Evolutionary conservation across 2,113 vertebrate genomes (phyloP).

Genomic region (Syngnathus floridae): DNA sequence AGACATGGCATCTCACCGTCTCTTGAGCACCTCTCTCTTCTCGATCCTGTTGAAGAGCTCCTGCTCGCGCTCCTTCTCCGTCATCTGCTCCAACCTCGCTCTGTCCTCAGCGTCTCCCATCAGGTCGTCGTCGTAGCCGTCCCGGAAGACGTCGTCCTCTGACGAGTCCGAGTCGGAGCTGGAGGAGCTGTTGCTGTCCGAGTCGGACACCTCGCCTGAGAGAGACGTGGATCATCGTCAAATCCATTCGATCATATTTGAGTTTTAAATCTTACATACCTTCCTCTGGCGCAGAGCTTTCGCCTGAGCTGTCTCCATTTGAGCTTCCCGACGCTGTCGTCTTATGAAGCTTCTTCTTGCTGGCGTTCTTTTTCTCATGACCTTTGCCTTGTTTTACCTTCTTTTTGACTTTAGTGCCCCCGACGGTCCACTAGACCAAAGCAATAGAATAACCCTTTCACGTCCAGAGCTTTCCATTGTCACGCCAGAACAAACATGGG

Average conservation of each 20-base stretch:
- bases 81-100: conserved; percentile 96
- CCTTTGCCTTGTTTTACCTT: conserved; percentile 87
- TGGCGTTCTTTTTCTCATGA: conserved; percentile 83
- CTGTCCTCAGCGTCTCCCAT: conserved; percentile 98
- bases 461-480: neutral
- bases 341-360: conserved; percentile 85
- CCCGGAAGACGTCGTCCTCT: conserved; percentile 93
- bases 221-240: neutral
- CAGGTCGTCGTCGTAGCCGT: conserved; percentile 93
- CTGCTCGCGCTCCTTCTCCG: conserved; percentile 94
- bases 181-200: conserved; percentile 94
- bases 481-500: neutral
- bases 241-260: neutral
- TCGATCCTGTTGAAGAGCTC: conserved; percentile 97
- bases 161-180: conserved; percentile 95
- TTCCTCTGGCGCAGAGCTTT: conserved; percentile 96
- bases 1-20: conserved; percentile 73
- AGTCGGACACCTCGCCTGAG: conserved; percentile 94
- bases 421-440: conserved; percentile 87
- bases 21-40: conserved; percentile 95
- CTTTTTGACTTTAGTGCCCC: conserved; percentile 96
- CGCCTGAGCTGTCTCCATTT: conserved; percentile 89
- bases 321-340: conserved; percentile 95
- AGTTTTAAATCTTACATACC: conserved; percentile 61
- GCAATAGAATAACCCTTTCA: neutral